These are phyloP conservation scores for Drosophila crucigera DNA, from an alignment of 2,888 invertebrate genomes.

Conservation along the genomic window DNA sequence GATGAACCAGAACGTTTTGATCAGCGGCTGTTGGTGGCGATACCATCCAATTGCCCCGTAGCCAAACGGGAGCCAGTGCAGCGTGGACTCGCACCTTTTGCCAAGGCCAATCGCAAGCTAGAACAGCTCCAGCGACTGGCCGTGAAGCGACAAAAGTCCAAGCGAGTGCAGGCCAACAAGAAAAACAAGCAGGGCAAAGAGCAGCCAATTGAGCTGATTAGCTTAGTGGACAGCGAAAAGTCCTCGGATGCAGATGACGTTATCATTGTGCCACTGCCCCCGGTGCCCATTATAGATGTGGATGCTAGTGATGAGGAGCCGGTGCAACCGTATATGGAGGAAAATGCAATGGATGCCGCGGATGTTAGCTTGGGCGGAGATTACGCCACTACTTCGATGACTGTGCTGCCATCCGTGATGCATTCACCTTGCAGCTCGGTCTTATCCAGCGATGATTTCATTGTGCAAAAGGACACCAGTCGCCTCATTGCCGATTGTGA, in stretches of 20 bases:
- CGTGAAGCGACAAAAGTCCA: conserved; percentile 78
- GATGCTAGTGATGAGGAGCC: conserved; percentile 80
- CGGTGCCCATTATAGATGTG: conserved; percentile 78
- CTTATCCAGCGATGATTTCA: conserved; percentile 84
- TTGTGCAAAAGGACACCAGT: conserved; percentile 82
- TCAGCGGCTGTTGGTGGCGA: conserved; percentile 64
- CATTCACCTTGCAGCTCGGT: conserved; percentile 82
- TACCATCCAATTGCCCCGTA: conserved; percentile 48
- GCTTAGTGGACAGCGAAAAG: conserved; percentile 65
- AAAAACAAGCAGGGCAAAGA: conserved; percentile 37
- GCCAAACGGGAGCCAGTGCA: conserved; percentile 28
- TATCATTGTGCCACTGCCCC: conserved; percentile 76
- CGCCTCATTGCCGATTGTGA: conserved; percentile 71
- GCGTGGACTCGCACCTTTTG: conserved; percentile 62
- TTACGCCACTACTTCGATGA: neutral
- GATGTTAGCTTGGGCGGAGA: conserved; percentile 62
- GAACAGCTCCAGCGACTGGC: conserved; percentile 71
- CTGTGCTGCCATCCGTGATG: conserved; percentile 6
- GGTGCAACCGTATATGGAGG: conserved; percentile 59
- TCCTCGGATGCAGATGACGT: conserved; percentile 83
- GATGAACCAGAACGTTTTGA: conserved; percentile 68
- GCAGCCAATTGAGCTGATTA: conserved; percentile 56
- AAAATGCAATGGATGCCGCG: conserved; percentile 77
- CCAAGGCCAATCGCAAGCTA: conserved; percentile 74
- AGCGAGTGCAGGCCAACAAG: conserved; percentile 61